Conservation (phyloP, 2,113 vertebrate species). For the Pionites leucogaster region DNA sequence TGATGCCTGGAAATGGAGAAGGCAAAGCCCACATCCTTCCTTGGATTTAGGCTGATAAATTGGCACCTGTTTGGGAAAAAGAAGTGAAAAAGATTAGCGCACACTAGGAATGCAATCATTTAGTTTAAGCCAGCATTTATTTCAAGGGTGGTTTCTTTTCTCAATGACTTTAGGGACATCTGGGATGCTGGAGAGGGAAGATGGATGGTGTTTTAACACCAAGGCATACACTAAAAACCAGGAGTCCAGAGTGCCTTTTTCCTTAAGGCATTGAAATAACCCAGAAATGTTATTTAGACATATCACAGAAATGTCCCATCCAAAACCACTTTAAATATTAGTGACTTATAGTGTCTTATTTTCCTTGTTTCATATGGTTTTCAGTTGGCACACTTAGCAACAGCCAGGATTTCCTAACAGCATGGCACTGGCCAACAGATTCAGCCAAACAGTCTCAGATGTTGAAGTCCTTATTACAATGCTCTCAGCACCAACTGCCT, state of each 20-base stretch:
- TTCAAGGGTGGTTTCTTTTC: background rate
- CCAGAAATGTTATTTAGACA: background rate
- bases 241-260: background rate
- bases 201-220: background rate
- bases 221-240: background rate
- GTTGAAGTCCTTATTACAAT: background rate
- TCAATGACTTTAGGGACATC: background rate
- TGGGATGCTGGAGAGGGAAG: background rate
- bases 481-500: constrained; percentile 37
- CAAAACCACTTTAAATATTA: constrained; percentile 12
- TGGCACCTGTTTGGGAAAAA: background rate
- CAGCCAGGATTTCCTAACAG: constrained; percentile 20
- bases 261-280: background rate
- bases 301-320: background rate
- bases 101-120: background rate
- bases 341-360: background rate
- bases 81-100: background rate
- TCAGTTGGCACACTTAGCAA: background rate
- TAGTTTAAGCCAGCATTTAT: background rate
- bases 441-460: constrained; percentile 25
- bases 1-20: background rate
- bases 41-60: background rate
- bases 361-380: background rate
- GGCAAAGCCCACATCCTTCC: background rate
- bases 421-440: background rate